These are phyloP conservation scores for Calliopum simillimum DNA, from an alignment of 2,888 invertebrate genomes.

Conservation along the genomic window DNA sequence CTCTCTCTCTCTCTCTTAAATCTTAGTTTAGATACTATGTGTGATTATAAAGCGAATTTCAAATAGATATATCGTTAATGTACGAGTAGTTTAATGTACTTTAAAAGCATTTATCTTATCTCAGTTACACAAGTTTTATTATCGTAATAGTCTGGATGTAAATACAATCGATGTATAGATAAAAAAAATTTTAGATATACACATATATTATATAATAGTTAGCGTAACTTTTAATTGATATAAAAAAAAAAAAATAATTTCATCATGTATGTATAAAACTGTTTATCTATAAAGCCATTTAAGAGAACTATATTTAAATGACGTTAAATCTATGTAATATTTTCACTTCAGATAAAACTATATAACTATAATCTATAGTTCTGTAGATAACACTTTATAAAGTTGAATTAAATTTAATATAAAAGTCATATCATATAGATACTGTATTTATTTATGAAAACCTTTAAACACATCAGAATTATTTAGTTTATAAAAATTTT, in stretches of 20 bases:
- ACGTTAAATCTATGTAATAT: no score
- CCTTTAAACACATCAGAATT: no score
- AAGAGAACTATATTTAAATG: no score
- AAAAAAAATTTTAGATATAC: slow-evolving; percentile 20
- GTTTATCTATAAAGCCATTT: no score
- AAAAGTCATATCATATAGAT: no score
- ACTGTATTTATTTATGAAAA: no score
- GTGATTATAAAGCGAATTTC: slow-evolving; percentile 26
- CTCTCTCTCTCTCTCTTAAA: no score
- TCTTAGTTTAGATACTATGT: slow-evolving; percentile 12
- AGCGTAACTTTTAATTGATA: no score
- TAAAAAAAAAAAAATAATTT: no score
- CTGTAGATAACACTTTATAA: not conserved
- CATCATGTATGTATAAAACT: no score
- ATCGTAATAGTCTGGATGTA: slow-evolving; percentile 11
- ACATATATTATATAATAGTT: not conserved
- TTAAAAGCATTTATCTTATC: slow-evolving; percentile 14
- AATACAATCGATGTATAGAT: slow-evolving; percentile 30
- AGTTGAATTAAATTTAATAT: not conserved
- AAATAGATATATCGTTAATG: slow-evolving; percentile 1
- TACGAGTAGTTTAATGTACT: not conserved
- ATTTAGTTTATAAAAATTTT: no score
- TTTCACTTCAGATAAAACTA: no score
- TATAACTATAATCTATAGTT: not conserved
- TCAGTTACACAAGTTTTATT: slow-evolving; percentile 11